A percentile compares a stretch with the other conserved stretches of the same genome.
These are phyloP conservation scores for Scyliorhinus canicula DNA, from an alignment of 2,797 vertebrate genomes.

Conservation along the genomic window DNA sequence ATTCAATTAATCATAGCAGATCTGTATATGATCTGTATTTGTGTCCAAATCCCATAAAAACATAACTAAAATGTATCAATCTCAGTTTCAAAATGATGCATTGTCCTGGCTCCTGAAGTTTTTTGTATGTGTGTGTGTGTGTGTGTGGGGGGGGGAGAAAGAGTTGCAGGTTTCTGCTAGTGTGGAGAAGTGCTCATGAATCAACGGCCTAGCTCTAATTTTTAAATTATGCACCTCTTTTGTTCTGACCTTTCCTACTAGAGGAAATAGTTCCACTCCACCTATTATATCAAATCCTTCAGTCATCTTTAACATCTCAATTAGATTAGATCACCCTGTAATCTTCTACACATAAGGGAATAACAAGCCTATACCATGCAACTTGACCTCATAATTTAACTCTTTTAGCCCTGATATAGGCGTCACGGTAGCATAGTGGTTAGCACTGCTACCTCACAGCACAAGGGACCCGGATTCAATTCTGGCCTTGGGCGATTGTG, in stretches of 20 bases:
- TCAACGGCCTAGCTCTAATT: not conserved
- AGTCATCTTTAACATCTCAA: not conserved
- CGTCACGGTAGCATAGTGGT: too few species aligned
- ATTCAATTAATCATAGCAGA: not conserved
- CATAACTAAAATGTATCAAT: not conserved
- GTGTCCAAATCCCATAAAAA: not conserved
- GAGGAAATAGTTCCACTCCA: not conserved
- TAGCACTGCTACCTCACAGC: too few species aligned
- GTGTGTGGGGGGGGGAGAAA: not conserved
- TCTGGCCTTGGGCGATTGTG: too few species aligned
- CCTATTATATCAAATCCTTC: not conserved
- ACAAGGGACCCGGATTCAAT: too few species aligned
- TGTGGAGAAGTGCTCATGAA: not conserved
- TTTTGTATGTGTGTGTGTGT: too few species aligned
- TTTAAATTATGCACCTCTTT: too few species aligned
- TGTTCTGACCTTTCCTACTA: not conserved
- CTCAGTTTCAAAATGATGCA: not conserved
- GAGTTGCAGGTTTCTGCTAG: not conserved
- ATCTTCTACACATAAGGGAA: not conserved
- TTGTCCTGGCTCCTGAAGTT: not conserved
- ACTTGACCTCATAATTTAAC: not conserved
- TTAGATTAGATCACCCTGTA: too few species aligned
- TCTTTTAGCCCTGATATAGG: not conserved
- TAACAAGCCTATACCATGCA: not conserved
- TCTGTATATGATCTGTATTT: not conserved